Conservation (phyloP, 2,797 vertebrate genomes). For the Margarornis squamiger region DNA sequence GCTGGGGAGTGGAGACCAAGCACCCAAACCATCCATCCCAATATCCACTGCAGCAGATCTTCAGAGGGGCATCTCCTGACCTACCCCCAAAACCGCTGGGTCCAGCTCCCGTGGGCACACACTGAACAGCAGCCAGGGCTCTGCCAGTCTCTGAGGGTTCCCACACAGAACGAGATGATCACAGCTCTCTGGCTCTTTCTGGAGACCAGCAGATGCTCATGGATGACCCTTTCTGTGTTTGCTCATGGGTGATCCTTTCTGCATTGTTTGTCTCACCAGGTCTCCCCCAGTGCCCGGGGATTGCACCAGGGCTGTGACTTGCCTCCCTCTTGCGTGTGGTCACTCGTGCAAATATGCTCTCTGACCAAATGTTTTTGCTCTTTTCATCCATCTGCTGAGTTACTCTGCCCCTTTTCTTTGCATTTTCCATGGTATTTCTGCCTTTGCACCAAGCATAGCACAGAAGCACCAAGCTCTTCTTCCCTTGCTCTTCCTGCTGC, state of each 20-base stretch:
- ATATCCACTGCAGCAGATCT: not conserved
- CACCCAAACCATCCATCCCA: rapidly evolving
- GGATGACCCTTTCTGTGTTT: not conserved
- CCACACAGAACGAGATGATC: rapidly evolving
- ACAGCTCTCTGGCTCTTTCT: not conserved
- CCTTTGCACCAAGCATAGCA: not conserved
- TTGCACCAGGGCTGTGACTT: not conserved
- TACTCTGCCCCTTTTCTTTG: not conserved
- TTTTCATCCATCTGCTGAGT: not conserved
- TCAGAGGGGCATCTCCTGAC: not conserved
- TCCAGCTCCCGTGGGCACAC: rapidly evolving
- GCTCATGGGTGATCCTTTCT: not conserved
- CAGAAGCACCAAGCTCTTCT: not conserved
- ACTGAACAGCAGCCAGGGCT: not conserved
- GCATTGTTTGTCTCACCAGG: not conserved
- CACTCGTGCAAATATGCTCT: not conserved
- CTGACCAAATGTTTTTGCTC: not conserved
- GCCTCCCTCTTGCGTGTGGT: rapidly evolving
- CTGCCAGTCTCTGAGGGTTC: not conserved
- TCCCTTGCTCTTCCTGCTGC: not conserved
- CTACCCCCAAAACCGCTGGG: rapidly evolving
- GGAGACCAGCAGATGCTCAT: not conserved
- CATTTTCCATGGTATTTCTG: not conserved
- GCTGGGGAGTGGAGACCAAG: not conserved
- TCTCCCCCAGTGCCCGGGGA: not conserved